Evolutionary conservation across 2,888 invertebrate species (phyloP), one percentile per base, ranked within the genome.

Genomic region (Phengaris arion): DNA sequence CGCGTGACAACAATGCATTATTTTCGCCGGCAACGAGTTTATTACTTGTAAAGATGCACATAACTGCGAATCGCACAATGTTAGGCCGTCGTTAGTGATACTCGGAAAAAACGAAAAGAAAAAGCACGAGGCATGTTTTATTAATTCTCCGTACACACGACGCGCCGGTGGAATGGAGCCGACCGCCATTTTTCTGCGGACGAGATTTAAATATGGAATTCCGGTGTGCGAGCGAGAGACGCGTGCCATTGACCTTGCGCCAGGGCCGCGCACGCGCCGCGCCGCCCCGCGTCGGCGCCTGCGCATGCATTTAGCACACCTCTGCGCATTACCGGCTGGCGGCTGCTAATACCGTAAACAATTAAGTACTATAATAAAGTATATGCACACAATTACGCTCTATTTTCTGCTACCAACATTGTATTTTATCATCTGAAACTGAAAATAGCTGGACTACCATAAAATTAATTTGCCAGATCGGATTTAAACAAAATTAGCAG

Each of bases 151-250:
- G 90, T 92, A 92, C 89, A 89, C 86, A 89, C 86, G 86, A 84
- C 83, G 86, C 86, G 84, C 83, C 83, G 84, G 87, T 86, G 90
- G 91, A 91, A 92, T 92, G 92, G 85, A 92, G 89, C 81, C 84
- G 83, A 89, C 89, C 91, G 93, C 92, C 92, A 92, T 93, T 93
- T 93, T 93, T 93, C 92, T 93, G 92, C 93, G 92, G 93, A 91
- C 92, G 92, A 92, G 92, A 93, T 93, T 93, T 93, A 93, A 93
- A 93, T 93, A 93, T 93, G 93, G 93, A 92, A 93, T 93, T 92
- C 93, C 93, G 93, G 93, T 92, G 93, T 92, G 92, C 89, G 93
- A 93, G 93, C 88, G 88, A 93, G 89, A 89, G 90, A 83, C 89
- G 91, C 91, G 91, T 92, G 93, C 92, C 92, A 93, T 92, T 93